Base-by-base conservation (phyloP, 2,113 vertebrate genomes). In the Verasper variegatus region DNA sequence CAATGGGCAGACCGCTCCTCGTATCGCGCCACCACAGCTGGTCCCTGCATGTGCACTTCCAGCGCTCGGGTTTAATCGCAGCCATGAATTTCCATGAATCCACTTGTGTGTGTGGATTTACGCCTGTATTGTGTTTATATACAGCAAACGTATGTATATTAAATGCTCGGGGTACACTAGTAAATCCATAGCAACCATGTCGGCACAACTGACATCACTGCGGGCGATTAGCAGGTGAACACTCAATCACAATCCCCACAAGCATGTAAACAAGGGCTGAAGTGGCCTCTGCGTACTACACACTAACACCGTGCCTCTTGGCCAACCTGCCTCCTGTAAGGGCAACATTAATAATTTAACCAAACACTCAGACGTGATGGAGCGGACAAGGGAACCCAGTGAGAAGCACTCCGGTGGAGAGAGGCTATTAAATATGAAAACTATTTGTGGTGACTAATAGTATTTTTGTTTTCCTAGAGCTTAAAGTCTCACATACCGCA, bases 341-440 rank as follows among this genome's bases (percentile, higher is more conserved):
- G 76, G 78, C 63, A 74, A 7, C 78, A 80, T 94, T 83, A 94
- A 94, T 95, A 93, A 94, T 94, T 89, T 68, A 92, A 87, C 40
- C 55, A 67, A 81, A 84, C 91, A 83, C 88, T 91, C 90, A 76
- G 82, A 76, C 35, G 76, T 89, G 93, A 91, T 90, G 88, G 88
- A 93, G 88, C 77, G 78, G 83, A 84, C 65, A 79, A 70, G 71
- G 24, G 62, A 77, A 69, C 75, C 71, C 69, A 20, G 73, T 23
- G 60, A 84, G 81, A 85, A 71, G 89, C 91, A 66, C 89, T 92
- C 85, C 21, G 60, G 83, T 71, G 2, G 40, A 83, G 79, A 78
- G 85, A 84, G 68, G 74, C 72, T 86, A 91, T 94, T 93, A 92
- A 92, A 93, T 91, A 92, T 90, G 90, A 90, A 94, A 88, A 91